Evolutionary conservation across 2,113 vertebrate genomes (phyloP).

Genomic region (Clinocottus analis): DNA sequence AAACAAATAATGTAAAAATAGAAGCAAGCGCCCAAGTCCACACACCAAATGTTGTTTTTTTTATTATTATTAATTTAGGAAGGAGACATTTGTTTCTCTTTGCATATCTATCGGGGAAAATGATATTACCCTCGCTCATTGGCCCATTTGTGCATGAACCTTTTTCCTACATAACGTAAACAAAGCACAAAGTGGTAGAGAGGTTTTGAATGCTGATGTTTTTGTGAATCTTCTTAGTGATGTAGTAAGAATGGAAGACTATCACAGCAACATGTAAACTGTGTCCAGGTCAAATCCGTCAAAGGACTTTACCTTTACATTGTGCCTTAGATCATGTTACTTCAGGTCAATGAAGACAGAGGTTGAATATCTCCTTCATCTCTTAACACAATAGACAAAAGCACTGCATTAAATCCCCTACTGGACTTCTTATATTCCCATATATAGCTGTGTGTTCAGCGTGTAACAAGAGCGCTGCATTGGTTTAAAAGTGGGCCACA

Average conservation of each 20-base stretch:
- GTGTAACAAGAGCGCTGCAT: not conserved
- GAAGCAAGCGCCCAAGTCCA: not conserved
- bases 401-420: slow-evolving; percentile 14
- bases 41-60: not conserved
- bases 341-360: slow-evolving; percentile 42
- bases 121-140: not conserved
- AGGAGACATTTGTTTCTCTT: not conserved
- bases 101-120: not conserved
- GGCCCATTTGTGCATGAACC: not conserved
- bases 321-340: slow-evolving; percentile 41
- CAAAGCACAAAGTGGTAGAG: not conserved
- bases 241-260: not conserved
- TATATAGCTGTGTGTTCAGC: slow-evolving; percentile 9
- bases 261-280: not conserved
- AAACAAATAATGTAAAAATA: not conserved
- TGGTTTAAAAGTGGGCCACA: slow-evolving; percentile 38
- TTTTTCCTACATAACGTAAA: not conserved
- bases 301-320: not conserved
- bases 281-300: not conserved
- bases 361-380: not conserved
- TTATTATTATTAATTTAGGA: not conserved
- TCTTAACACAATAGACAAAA: slow-evolving; percentile 13
- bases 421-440: slow-evolving; percentile 9
- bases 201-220: not conserved
- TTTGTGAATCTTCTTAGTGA: not conserved